Conservation (phyloP, 37 sponge, comb jelly and placozoan genomes). For the Spongilla lacustris region DNA sequence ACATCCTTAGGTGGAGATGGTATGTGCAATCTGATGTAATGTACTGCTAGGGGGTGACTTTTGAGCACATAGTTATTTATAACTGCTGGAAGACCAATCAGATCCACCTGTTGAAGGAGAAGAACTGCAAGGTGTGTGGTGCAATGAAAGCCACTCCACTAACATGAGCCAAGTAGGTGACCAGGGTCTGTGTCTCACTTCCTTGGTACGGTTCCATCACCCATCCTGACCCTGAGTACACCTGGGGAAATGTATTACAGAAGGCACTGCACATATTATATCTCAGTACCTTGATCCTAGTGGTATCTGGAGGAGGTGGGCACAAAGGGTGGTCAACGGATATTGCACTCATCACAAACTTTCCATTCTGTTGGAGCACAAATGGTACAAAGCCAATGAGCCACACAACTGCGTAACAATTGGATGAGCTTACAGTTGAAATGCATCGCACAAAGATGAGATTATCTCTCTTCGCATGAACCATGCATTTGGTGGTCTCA, state of each 20-base stretch:
- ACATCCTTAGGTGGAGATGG: not conserved
- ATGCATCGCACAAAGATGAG: slow-evolving; percentile 4
- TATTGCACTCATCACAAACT: slow-evolving; percentile 34
- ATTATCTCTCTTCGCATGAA: slow-evolving; percentile 19
- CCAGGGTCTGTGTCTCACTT: slow-evolving; percentile 40
- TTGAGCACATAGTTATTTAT: slow-evolving; percentile 26
- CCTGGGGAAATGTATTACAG: slow-evolving; percentile 13
- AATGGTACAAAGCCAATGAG: no score
- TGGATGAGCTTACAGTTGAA: slow-evolving; percentile 4
- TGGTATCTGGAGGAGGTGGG: slow-evolving; percentile 20
- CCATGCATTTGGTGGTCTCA: slow-evolving; percentile 23
- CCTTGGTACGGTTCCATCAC: slow-evolving; percentile 58
- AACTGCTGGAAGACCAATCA: slow-evolving; percentile 24
- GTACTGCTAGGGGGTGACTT: slow-evolving; percentile 15
- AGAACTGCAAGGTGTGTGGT: not conserved
- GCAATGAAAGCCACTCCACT: not conserved
- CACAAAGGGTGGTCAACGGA: slow-evolving; percentile 51
- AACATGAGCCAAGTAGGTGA: slow-evolving; percentile 55
- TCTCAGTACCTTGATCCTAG: slow-evolving; percentile 57
- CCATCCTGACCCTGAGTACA: slow-evolving; percentile 65
- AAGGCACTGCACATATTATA: not conserved
- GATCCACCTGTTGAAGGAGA: slow-evolving; percentile 16
- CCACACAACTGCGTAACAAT: not conserved
- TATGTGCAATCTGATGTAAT: slow-evolving; percentile 6
- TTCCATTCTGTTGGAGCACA: slow-evolving; percentile 28